Conservation (phyloP, 2,797 vertebrate genomes). For the Eremophila alpestris region DNA sequence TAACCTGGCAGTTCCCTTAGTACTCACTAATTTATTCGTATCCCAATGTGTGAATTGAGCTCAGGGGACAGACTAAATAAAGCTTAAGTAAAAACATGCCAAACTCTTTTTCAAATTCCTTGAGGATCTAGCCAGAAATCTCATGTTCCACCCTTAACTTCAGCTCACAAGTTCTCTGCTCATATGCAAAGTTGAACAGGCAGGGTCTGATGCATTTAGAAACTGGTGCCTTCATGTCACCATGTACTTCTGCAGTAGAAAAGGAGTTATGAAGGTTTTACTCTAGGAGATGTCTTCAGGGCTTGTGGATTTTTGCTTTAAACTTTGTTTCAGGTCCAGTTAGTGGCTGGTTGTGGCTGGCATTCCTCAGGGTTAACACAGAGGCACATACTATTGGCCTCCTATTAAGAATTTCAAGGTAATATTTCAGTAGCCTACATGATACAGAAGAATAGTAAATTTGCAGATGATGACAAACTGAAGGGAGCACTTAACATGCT, state of each 20-base stretch:
- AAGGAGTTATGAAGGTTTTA: background rate
- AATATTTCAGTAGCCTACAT: background rate
- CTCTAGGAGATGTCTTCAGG: background rate
- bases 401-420: background rate
- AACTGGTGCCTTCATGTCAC: background rate
- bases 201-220: background rate
- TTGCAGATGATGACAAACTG: background rate
- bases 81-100: background rate
- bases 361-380: background rate
- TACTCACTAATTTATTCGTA: background rate
- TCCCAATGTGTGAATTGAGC: background rate
- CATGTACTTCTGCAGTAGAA: background rate
- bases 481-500: background rate
- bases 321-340: background rate
- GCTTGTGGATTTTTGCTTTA: background rate
- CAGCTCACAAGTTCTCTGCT: background rate
- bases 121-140: background rate
- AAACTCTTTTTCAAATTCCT: background rate
- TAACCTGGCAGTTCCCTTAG: background rate
- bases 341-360: background rate
- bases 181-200: background rate
- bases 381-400: background rate
- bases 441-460: background rate
- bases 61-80: slow-evolving; percentile 2
- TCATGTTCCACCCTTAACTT: background rate